Percentiles rank a stretch among this genome's conserved stretches.
Evolutionary conservation across 2,113 vertebrate species (phyloP).

Genomic region (Misgurnus mizolepis): DNA sequence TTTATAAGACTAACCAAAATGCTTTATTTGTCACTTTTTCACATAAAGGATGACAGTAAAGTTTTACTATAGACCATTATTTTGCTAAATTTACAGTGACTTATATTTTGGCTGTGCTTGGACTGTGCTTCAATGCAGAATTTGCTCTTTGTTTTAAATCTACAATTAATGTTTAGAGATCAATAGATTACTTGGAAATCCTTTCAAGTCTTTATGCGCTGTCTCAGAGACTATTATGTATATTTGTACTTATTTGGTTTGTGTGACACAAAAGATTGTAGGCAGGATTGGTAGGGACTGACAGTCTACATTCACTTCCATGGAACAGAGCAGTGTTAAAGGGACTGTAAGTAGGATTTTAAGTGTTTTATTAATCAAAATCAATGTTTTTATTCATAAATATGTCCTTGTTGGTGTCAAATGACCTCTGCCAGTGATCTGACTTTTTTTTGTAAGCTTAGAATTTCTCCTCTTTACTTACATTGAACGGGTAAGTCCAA

Average conservation of each 20-base stretch:
- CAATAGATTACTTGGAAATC: slow-evolving; percentile 38
- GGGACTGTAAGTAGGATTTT: too few relatives aligned
- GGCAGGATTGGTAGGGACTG: too few relatives aligned
- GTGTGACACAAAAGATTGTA: too few relatives aligned
- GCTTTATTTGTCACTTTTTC: neutral
- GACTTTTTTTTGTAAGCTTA: too few relatives aligned
- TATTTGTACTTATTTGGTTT: neutral
- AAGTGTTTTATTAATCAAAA: too few relatives aligned
- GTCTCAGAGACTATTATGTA: slow-evolving; percentile 54
- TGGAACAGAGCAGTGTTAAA: slow-evolving; percentile 38
- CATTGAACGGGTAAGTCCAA: too few relatives aligned
- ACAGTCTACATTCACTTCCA: too few relatives aligned
- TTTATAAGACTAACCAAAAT: neutral
- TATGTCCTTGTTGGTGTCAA: too few relatives aligned
- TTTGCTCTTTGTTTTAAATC: neutral
- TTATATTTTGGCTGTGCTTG: neutral
- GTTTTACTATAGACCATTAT: neutral
- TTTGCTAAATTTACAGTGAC: neutral
- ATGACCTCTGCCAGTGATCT: too few relatives aligned
- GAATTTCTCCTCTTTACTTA: too few relatives aligned
- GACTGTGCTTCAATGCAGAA: neutral
- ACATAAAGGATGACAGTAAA: neutral
- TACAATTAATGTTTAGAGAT: slow-evolving; percentile 21
- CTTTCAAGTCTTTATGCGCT: slow-evolving; percentile 32
- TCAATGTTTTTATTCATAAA: too few relatives aligned